Evolutionary conservation across 2,888 invertebrate species (phyloP), one percentile per base, ranked within the genome.

Genomic region (Pseudoips prasinana): DNA sequence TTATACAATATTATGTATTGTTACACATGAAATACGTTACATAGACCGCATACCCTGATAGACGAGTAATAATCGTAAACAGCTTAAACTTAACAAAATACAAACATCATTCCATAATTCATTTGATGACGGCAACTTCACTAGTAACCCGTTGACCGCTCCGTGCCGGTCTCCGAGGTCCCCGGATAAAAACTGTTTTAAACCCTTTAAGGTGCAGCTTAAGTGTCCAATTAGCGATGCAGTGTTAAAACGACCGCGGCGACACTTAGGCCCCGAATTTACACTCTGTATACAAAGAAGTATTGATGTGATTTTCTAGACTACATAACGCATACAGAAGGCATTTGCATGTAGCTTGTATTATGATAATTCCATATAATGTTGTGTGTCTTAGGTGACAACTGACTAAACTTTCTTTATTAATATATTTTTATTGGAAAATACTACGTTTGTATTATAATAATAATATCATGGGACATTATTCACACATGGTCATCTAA

Each of bases 141-240:
- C 46, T 60, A 33, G 34, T 34, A 55, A 57, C 52, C 52, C 52
- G 49, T 33, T 29, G 33, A 23, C 44, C 44, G 35, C 34, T 65
- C 36, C 82, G 79, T 82, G 85, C 72, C 74, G 60, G 64, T 46
- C 65, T 32, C 62, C 51, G 33, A 43, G 63, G 58, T 42, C 62
- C 49, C 51, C 69, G 85, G 85, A 86, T 87, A 84, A 84, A 82
- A 83, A 77, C 71, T 66, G 72, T 73, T 75, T 78, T 76, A 78
- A n/a, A 70, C 72, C 77, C 74, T 70, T 60, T 65, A 65, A 63
- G 61, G 54, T 71, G 60, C 50, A 55, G 65, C 75, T 75, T 83
- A 84, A 86, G 86, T 82, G 86, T 77, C 75, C 84, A 87, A 88
- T 88, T 88, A 88, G 84, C 83, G 67, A 53, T 66, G 73, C 62